Evolutionary conservation across 1,140 invertebrate species (phyloP).

Genomic region (Colletes gigas): DNA sequence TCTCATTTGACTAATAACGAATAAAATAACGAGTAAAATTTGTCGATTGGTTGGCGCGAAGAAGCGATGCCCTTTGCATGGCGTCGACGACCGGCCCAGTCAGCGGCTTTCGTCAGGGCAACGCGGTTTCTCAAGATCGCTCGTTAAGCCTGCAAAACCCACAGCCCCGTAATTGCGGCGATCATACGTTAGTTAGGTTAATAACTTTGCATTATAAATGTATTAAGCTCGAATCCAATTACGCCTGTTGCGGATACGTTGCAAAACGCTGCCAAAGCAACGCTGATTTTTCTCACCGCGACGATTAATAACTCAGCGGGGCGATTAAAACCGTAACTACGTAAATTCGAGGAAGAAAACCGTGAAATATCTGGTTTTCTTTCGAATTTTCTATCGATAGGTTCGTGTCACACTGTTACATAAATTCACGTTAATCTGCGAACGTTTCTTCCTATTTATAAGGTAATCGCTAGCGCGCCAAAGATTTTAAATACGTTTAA

Average conservation of each 20-base stretch:
- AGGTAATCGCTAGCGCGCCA: too few relatives aligned
- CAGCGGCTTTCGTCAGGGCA: constrained; percentile 32
- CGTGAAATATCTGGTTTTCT: too few relatives aligned
- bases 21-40: background rate
- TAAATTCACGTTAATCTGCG: too few relatives aligned
- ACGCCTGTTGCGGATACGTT: constrained; percentile 47
- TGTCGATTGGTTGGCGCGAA: constrained; percentile 6
- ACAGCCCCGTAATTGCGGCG: constrained; percentile 62
- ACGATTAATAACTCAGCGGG: constrained; percentile 40
- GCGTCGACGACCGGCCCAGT: constrained; percentile 25
- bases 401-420: too few relatives aligned
- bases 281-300: constrained; percentile 46
- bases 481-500: background rate
- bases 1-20: too few relatives aligned
- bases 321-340: constrained; percentile 9
- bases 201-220: constrained; percentile 72
- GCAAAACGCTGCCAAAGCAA: constrained; percentile 36
- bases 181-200: constrained; percentile 67
- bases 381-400: too few relatives aligned
- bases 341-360: constrained; percentile 15
- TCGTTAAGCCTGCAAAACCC: constrained; percentile 69
- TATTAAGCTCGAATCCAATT: constrained; percentile 69
- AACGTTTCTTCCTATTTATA: background rate
- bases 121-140: constrained; percentile 56
- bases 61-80: constrained; percentile 35